Evolutionary conservation across 2,797 vertebrate species (phyloP).

Genomic region (Rhabdophis nuchalis): DNA sequence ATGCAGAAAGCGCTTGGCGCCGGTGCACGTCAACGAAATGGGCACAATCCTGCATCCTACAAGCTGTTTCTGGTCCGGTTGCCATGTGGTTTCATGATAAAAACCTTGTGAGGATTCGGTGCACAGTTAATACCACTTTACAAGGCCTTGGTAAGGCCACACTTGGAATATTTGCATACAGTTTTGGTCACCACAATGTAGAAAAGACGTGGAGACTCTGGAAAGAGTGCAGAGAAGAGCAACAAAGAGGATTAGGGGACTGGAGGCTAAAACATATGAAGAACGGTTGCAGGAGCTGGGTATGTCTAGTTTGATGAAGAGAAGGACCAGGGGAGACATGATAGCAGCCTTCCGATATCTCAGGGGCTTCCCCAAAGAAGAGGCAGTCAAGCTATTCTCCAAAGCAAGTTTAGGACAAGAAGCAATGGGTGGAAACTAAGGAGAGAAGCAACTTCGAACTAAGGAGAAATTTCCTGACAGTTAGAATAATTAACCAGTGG

Average conservation of each 20-base stretch:
- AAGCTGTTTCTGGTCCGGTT: not conserved
- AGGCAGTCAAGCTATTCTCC: rapidly evolving
- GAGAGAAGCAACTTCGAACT: not conserved
- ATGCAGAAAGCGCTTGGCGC: not conserved
- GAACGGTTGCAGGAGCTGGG: not conserved
- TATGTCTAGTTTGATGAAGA: not conserved
- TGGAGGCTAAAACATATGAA: too few species aligned
- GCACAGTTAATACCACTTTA: too few species aligned
- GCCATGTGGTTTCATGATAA: not conserved
- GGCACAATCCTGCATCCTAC: not conserved
- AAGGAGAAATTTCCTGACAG: not conserved
- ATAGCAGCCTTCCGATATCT: too few species aligned
- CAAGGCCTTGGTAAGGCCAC: too few species aligned
- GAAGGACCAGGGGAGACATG: not conserved
- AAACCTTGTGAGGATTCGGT: not conserved
- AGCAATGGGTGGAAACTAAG: not conserved
- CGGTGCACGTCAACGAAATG: not conserved
- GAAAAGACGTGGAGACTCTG: too few species aligned
- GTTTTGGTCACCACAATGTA: too few species aligned
- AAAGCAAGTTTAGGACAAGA: not conserved
- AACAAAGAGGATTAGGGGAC: too few species aligned
- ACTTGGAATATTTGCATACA: too few species aligned
- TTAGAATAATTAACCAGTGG: not conserved
- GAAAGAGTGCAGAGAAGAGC: too few species aligned
- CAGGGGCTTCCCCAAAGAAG: too few species aligned